Percentiles rank a stretch among this genome's conserved stretches.
These are phyloP conservation scores for Aegithalos caudatus DNA, from an alignment of 2,113 vertebrate genomes.

Conservation along the genomic window DNA sequence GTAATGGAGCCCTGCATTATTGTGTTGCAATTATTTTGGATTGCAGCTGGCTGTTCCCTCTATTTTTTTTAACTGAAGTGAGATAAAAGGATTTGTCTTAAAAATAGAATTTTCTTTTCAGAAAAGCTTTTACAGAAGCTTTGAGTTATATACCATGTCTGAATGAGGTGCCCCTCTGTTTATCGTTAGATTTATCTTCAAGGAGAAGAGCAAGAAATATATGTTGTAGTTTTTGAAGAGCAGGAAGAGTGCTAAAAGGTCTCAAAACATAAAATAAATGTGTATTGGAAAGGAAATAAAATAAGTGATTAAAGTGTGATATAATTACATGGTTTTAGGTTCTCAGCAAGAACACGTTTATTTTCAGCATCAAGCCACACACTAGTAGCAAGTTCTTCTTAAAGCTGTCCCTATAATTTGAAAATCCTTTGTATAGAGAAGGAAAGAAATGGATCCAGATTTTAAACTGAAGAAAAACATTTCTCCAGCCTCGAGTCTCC, in stretches of 20 bases:
- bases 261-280: not conserved
- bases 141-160: not conserved
- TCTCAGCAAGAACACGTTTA: constrained; percentile 11
- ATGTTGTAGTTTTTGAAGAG: not conserved
- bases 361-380: not conserved
- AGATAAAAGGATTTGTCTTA: constrained; percentile 48
- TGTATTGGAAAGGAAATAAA: not conserved
- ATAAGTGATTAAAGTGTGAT: not conserved
- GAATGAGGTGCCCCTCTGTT: not conserved
- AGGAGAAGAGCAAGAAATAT: not conserved
- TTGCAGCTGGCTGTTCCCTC: constrained; percentile 7
- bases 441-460: not conserved
- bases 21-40: constrained; percentile 56
- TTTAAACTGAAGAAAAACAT: not conserved
- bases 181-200: not conserved
- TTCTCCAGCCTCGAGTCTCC: not conserved
- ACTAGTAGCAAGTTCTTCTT: not conserved
- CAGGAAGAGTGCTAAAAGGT: not conserved
- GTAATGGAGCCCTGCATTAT: constrained; percentile 23
- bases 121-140: not conserved
- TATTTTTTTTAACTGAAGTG: constrained; percentile 27
- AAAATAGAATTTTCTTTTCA: constrained; percentile 43
- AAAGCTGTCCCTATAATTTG: not conserved
- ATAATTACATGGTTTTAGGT: not conserved
- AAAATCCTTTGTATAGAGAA: not conserved